Base-by-base conservation (phyloP, 35 echinoderm and acorn worm species). In the Apostichopus japonicus region DNA sequence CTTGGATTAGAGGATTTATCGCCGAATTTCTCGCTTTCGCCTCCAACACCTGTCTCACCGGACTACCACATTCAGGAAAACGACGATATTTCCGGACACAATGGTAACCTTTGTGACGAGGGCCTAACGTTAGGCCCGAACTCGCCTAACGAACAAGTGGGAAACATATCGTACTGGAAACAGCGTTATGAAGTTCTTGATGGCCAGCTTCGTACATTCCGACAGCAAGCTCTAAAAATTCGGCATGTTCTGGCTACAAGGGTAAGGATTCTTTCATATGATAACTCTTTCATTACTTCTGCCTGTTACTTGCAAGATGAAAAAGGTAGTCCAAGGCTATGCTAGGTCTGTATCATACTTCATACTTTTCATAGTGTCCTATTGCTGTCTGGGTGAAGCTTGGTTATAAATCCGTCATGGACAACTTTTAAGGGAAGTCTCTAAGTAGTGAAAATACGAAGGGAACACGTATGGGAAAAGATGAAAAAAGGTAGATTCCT, bases 171-270 rank as follows among this genome's bases (percentile, higher is more conserved):
- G n/a, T 89, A 89, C 19, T 89, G 86, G 86, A 89, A 89, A 44
- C 86, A 89, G 53, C 86, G 86, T 24, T 89, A 89, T 89, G 86
- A 89, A 72, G 67, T 89, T 14, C 86, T 89, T 14, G 86, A 89
- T n/a, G 86, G 86, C 8, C 86, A 89, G 33, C 86, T 89, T 72
- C 61, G 86, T 52, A 89, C 86, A 65, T 89, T 89, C 27, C 86
- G 86, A 25, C 86, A 89, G 62, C 86, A 89, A 44, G 86, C 86
- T 19, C 22, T 89, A 16, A 89, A 65, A 89, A 89, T 89, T 72
- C 23, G 86, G 72, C 56, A 89, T 72, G 86, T 65, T 65, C 62
- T 89, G 5, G 86, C 86, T 51, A 65, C 23, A 9, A 71, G 86
- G 86, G 86, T 89, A 89, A 89, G 59, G 13, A 65, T 33, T 33